Conservation (phyloP, 2,113 vertebrate species). For the Climacteris rufus region DNA sequence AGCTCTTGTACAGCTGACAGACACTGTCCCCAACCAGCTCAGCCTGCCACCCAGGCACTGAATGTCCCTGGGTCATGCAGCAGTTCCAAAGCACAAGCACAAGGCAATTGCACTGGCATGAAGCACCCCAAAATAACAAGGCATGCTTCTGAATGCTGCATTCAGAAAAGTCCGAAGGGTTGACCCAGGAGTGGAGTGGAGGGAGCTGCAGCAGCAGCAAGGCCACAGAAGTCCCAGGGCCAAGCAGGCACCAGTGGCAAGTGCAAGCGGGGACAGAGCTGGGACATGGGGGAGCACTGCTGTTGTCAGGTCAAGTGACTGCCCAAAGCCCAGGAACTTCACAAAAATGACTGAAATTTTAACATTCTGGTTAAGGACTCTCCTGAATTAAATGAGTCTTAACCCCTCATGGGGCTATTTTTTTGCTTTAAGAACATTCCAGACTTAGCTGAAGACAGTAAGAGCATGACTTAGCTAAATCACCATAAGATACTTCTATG, state of each 20-base stretch:
- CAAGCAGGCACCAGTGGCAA: background rate
- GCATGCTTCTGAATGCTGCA: background rate
- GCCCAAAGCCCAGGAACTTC: background rate
- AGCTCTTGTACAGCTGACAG: background rate
- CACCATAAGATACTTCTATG: background rate
- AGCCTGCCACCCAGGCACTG: background rate
- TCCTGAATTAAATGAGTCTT: background rate
- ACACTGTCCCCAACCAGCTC: background rate
- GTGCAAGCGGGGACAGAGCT: background rate
- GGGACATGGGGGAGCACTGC: background rate
- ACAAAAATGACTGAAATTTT: background rate
- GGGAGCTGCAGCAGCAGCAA: background rate
- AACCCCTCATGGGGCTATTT: background rate
- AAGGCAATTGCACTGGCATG: background rate
- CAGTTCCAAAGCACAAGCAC: background rate
- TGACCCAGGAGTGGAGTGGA: background rate
- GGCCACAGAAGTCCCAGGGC: background rate
- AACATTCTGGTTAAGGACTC: background rate
- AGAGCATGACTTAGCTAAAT: background rate
- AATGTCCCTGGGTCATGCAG: background rate
- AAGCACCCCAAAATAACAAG: background rate
- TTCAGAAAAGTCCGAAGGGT: rapidly evolving
- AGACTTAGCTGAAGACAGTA: background rate
- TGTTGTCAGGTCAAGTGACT: background rate
- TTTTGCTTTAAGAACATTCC: background rate